These are phyloP conservation scores for Cavia aperea DNA, from an alignment of 2,113 vertebrate genomes.

Conservation along the genomic window DNA sequence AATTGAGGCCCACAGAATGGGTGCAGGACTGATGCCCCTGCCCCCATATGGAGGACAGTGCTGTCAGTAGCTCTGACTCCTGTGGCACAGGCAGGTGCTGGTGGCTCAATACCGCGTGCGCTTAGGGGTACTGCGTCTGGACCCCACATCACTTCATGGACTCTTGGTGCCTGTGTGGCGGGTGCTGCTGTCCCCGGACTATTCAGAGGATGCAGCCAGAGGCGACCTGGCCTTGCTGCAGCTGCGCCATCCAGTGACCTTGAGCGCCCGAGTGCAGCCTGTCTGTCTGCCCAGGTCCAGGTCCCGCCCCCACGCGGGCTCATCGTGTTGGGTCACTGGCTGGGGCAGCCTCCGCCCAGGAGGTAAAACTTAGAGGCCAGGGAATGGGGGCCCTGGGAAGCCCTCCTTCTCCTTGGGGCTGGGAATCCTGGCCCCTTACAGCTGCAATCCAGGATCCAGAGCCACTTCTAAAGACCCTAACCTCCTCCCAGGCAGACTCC, in stretches of 20 bases:
- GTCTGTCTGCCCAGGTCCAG: slow-evolving; percentile 61
- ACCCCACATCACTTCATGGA: background rate
- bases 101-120: slow-evolving; percentile 47
- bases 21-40: background rate
- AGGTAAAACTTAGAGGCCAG: slow-evolving; percentile 50
- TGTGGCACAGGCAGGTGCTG: background rate
- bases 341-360: slow-evolving; percentile 68
- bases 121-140: slow-evolving; percentile 55
- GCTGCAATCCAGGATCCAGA: background rate
- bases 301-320: background rate
- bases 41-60: background rate
- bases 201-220: slow-evolving; percentile 12
- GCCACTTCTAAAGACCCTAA: background rate
- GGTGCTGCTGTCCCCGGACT: slow-evolving; percentile 55
- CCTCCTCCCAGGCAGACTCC: background rate
- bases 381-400: fast-evolving
- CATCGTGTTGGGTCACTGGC: slow-evolving; percentile 72
- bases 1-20: background rate
- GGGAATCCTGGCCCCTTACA: background rate
- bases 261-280: slow-evolving; percentile 62
- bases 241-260: slow-evolving; percentile 43
- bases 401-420: too few relatives aligned
- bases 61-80: background rate
- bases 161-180: slow-evolving; percentile 16
- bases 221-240: slow-evolving; percentile 70